Conservation (phyloP, 2,888 invertebrate genomes). For the Drosophila quasianomalipes region DNA sequence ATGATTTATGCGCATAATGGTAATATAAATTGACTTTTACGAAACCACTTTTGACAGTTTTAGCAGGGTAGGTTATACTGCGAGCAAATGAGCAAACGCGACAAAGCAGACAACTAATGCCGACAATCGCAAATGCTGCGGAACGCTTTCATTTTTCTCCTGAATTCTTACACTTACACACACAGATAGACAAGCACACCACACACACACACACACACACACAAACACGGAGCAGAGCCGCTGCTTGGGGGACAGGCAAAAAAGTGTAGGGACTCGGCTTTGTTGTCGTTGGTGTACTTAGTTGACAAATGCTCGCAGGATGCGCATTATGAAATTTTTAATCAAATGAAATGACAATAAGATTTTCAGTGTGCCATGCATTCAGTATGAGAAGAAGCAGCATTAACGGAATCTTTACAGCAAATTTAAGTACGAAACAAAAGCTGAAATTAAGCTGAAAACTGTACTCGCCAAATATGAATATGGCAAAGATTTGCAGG, state of each 20-base stretch:
- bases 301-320: slow-evolving; percentile 61
- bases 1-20: background rate
- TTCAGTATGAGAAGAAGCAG: slow-evolving; percentile 1
- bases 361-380: slow-evolving; percentile 48
- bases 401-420: slow-evolving; percentile 4
- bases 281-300: slow-evolving; percentile 32
- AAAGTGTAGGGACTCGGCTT: slow-evolving; percentile 26
- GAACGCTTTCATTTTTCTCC: slow-evolving; percentile 55
- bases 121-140: slow-evolving; percentile 67
- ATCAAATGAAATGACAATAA: slow-evolving; percentile 75
- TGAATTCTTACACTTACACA: background rate
- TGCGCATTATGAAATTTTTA: slow-evolving; percentile 73
- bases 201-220: slow-evolving; percentile 3
- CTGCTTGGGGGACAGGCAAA: slow-evolving; percentile 27
- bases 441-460: background rate
- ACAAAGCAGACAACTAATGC: slow-evolving; percentile 46
- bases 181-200: slow-evolving; percentile 11
- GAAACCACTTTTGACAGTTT: background rate
- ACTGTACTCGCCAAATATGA: background rate
- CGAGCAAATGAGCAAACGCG: slow-evolving; percentile 32
- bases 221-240: background rate
- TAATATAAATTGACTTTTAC: background rate
- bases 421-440: slow-evolving; percentile 3
- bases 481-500: background rate
- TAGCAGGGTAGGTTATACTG: slow-evolving; percentile 11